Conservation (phyloP, 2,888 invertebrate genomes). For the Drosophila tanythrix region DNA sequence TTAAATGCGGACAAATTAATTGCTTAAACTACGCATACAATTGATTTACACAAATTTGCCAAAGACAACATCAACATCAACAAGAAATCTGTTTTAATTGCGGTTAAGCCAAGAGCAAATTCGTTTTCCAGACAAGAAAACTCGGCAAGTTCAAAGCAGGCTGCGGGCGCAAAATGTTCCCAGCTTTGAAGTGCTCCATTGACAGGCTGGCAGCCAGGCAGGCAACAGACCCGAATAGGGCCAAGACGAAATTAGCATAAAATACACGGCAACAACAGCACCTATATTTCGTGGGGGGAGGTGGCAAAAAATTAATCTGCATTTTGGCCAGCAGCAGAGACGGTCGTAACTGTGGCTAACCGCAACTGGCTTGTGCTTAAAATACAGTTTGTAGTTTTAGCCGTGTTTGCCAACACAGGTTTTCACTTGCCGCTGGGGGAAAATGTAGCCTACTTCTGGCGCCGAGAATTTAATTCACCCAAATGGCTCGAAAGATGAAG, state of each 20-base stretch:
- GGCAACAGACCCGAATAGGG: slow-evolving; percentile 18
- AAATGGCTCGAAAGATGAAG: slow-evolving; percentile 50
- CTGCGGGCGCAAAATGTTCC: slow-evolving; percentile 56
- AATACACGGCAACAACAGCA: slow-evolving; percentile 23
- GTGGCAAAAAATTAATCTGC: slow-evolving; percentile 53
- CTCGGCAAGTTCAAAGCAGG: slow-evolving; percentile 71
- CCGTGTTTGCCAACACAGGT: slow-evolving; percentile 33
- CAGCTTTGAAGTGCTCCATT: slow-evolving; percentile 70
- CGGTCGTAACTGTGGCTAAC: slow-evolving; percentile 2
- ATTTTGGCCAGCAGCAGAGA: slow-evolving; percentile 35
- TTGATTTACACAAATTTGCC: slow-evolving; percentile 76
- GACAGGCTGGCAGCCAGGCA: slow-evolving; percentile 27
- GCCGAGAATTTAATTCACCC: slow-evolving; percentile 59
- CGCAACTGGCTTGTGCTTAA: slow-evolving; percentile 3
- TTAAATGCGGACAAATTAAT: slow-evolving; percentile 70
- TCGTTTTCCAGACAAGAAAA: slow-evolving; percentile 43
- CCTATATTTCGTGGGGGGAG: slow-evolving; percentile 41
- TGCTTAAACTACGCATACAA: slow-evolving; percentile 71
- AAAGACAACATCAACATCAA: slow-evolving; percentile 70
- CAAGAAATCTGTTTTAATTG: slow-evolving; percentile 78
- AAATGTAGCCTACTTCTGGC: slow-evolving; percentile 44
- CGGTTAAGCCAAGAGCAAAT: slow-evolving; percentile 66
- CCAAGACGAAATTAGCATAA: slow-evolving; percentile 63
- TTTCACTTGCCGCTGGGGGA: slow-evolving; percentile 44
- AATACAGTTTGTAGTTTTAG: slow-evolving; percentile 34